Conservation (phyloP, 1,140 invertebrate species). For the Whitmania pigra region DNA sequence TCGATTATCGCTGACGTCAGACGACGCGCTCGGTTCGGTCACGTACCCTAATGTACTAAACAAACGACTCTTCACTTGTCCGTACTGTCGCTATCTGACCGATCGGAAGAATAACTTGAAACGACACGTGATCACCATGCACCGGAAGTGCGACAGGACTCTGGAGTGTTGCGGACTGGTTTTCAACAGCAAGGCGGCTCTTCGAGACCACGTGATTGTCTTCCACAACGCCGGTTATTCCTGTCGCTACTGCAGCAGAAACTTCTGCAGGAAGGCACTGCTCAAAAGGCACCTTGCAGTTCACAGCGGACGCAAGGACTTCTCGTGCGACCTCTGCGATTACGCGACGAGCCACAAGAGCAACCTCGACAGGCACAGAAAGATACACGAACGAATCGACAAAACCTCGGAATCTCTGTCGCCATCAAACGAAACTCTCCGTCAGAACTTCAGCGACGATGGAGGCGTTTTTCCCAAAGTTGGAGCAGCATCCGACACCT, state of each 20-base stretch:
- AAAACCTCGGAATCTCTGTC: neutral
- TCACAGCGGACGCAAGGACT: constrained; percentile 44
- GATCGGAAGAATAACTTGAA: constrained; percentile 46
- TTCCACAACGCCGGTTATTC: constrained; percentile 43
- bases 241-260: constrained; percentile 41
- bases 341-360: constrained; percentile 48
- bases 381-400: constrained; percentile 30
- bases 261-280: constrained; percentile 45
- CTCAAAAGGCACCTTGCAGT: constrained; percentile 45
- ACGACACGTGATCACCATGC: constrained; percentile 45
- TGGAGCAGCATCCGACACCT: neutral
- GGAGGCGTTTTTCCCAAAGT: neutral
- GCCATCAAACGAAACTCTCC: too few relatives aligned
- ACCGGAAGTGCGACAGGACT: constrained; percentile 39
- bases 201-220: constrained; percentile 41
- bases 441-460: neutral
- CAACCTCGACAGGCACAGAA: constrained; percentile 45
- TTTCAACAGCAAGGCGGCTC: constrained; percentile 42
- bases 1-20: too few relatives aligned
- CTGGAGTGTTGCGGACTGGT: constrained; percentile 42
- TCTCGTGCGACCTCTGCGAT: constrained; percentile 41
- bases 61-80: constrained; percentile 29
- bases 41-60: neutral
- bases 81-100: constrained; percentile 42
- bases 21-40: too few relatives aligned